Conservation (phyloP, 2,888 invertebrate genomes). For the Oxystoma pomonae region DNA sequence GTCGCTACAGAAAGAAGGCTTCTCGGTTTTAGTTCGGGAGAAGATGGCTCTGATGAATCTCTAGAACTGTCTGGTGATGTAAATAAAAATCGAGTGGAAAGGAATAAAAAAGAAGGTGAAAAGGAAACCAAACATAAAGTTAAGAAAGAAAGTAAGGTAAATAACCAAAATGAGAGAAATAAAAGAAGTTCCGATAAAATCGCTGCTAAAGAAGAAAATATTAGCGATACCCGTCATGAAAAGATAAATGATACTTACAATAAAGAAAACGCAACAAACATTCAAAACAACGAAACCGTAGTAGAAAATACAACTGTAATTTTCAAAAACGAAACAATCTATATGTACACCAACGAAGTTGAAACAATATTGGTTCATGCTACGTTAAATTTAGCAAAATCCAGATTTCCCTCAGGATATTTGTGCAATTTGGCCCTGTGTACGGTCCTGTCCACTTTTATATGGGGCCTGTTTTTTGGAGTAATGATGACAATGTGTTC, state of each 20-base stretch:
- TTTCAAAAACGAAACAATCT: constrained; percentile 15
- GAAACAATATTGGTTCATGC: constrained; percentile 10
- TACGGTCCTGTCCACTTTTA: constrained; percentile 32
- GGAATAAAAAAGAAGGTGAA: neutral
- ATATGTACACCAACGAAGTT: constrained; percentile 12
- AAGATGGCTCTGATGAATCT: neutral
- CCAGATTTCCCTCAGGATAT: constrained; percentile 25
- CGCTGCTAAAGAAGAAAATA: neutral
- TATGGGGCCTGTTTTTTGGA: constrained; percentile 31
- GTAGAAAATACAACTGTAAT: constrained; percentile 8
- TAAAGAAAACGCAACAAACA: neutral
- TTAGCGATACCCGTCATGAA: neutral
- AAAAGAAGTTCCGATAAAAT: neutral
- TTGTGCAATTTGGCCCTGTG: constrained; percentile 34
- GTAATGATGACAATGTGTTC: constrained; percentile 34
- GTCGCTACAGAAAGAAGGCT: neutral
- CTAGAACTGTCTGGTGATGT: neutral
- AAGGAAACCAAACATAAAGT: neutral
- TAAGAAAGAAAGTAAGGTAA: neutral
- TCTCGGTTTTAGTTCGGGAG: neutral
- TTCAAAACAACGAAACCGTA: neutral
- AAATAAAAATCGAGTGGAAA: neutral
- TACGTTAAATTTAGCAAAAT: constrained; percentile 20
- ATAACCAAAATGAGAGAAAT: neutral
- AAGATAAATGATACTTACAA: neutral